phyloP scores from a whole-genome alignment of 1,140 invertebrate genomes.

The Drosophila serrata region DNA sequence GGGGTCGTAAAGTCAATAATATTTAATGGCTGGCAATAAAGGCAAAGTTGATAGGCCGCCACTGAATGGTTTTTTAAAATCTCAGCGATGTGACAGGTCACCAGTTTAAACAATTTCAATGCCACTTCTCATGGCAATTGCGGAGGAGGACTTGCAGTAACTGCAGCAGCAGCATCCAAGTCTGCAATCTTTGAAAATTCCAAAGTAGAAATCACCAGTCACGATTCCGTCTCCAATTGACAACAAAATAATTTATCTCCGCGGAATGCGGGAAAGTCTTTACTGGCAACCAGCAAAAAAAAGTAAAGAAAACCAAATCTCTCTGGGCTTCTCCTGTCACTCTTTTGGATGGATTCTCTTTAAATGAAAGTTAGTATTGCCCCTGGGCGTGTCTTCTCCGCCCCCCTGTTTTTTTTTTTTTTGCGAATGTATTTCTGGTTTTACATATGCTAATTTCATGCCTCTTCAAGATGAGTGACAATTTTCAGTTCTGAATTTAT shows the following conservation, averaged over 20 bases:
- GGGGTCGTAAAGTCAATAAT: constrained; percentile 41
- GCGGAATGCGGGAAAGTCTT: constrained; percentile 60
- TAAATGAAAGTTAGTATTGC: constrained; percentile 41
- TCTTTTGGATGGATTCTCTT: constrained; percentile 39
- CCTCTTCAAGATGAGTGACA: constrained; percentile 8
- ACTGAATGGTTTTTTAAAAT: constrained; percentile 24
- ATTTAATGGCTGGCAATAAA: constrained; percentile 36
- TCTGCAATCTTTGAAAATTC: constrained; percentile 50
- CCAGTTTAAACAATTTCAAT: constrained; percentile 30
- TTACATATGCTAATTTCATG: constrained; percentile 11
- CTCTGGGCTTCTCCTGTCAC: constrained; percentile 40
- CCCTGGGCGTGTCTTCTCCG: constrained; percentile 12
- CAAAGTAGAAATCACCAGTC: constrained; percentile 72
- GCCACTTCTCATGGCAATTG: constrained; percentile 19
- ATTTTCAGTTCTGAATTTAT: constrained; percentile 7
- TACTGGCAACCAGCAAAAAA: neutral
- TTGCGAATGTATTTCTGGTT: constrained; percentile 4
- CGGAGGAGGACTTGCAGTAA: constrained; percentile 29
- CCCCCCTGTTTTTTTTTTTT: neutral
- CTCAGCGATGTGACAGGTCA: constrained; percentile 9
- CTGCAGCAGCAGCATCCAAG: neutral
- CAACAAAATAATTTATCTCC: constrained; percentile 72
- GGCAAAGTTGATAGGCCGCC: constrained; percentile 22
- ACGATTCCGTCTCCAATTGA: constrained; percentile 64
- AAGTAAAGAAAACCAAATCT: constrained; percentile 20